Percentiles rank a stretch among this genome's conserved stretches.
These are phyloP conservation scores for Sebastolobus altivelis DNA, from an alignment of 2,797 vertebrate species.

Conservation along the genomic window DNA sequence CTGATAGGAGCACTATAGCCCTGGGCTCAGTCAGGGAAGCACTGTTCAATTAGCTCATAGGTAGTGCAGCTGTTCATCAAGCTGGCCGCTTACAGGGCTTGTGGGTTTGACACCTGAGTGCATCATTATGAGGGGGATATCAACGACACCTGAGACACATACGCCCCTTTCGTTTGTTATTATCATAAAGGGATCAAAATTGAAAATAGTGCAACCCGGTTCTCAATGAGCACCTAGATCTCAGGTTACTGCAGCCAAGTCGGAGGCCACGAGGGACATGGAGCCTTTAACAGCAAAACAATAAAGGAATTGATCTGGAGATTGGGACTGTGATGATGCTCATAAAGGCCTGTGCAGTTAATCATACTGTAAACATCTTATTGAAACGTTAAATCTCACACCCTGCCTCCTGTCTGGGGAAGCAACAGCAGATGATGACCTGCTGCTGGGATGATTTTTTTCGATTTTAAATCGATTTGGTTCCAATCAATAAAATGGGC, in stretches of 20 bases:
- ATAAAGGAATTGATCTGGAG: constrained; percentile 46
- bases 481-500: constrained; percentile 28
- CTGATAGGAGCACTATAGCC: constrained; percentile 55
- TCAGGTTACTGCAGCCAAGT: constrained; percentile 62
- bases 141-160: constrained; percentile 42
- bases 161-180: constrained; percentile 23
- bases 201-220: constrained; percentile 58
- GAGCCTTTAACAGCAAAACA: constrained; percentile 54
- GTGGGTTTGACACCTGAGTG: constrained; percentile 65
- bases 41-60: constrained; percentile 75
- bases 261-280: constrained; percentile 59
- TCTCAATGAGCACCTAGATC: constrained; percentile 48
- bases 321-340: constrained; percentile 28
- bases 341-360: constrained; percentile 32
- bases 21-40: constrained; percentile 61
- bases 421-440: constrained; percentile 24
- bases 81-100: constrained; percentile 45
- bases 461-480: constrained; percentile 33
- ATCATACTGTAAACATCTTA: constrained; percentile 46
- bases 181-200: constrained; percentile 48
- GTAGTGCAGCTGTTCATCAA: constrained; percentile 72
- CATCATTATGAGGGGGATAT: constrained; percentile 19
- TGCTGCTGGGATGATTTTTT: constrained; percentile 32
- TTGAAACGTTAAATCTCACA: constrained; percentile 22
- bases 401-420: constrained; percentile 13